These are phyloP conservation scores for Drosophila equinoxialis DNA, from an alignment of 1,140 invertebrate species.

Conservation along the genomic window DNA sequence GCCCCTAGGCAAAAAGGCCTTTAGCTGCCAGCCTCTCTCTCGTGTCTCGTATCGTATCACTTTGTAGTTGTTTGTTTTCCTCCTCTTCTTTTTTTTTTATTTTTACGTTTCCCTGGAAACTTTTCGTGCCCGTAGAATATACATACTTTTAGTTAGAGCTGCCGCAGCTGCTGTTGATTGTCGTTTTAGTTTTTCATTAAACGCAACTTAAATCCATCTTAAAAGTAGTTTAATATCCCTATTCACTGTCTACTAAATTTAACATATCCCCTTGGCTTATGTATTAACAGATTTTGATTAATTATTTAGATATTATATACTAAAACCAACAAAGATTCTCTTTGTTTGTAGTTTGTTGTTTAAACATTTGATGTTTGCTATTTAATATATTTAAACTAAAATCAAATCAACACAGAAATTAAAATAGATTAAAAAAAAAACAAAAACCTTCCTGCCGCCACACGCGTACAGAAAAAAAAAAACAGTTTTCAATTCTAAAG, in stretches of 20 bases:
- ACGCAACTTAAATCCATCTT: neutral
- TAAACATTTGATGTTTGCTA: neutral
- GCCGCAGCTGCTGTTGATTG: slow-evolving; percentile 7
- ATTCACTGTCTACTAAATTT: neutral
- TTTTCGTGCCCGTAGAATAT: neutral
- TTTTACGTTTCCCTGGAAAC: neutral
- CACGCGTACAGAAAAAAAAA: neutral
- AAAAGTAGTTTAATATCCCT: neutral
- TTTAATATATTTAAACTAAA: neutral
- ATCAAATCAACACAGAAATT: neutral
- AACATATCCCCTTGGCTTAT: neutral
- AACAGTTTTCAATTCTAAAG: neutral
- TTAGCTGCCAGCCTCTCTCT: slow-evolving; percentile 21
- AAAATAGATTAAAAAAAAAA: neutral
- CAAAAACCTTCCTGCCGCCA: slow-evolving; percentile 9
- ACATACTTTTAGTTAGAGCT: slow-evolving; percentile 9
- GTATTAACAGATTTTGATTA: neutral
- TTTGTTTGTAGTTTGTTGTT: neutral
- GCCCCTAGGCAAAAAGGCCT: slow-evolving; percentile 11
- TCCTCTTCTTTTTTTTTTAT: too few relatives aligned
- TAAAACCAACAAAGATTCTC: too few relatives aligned
- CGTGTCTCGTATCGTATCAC: neutral
- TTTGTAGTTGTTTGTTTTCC: slow-evolving; percentile 32
- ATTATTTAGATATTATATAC: neutral
- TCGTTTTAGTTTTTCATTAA: slow-evolving; percentile 12